phyloP scores from a whole-genome alignment of 1,140 invertebrate genomes.

The Hydropsyche tenuis region DNA sequence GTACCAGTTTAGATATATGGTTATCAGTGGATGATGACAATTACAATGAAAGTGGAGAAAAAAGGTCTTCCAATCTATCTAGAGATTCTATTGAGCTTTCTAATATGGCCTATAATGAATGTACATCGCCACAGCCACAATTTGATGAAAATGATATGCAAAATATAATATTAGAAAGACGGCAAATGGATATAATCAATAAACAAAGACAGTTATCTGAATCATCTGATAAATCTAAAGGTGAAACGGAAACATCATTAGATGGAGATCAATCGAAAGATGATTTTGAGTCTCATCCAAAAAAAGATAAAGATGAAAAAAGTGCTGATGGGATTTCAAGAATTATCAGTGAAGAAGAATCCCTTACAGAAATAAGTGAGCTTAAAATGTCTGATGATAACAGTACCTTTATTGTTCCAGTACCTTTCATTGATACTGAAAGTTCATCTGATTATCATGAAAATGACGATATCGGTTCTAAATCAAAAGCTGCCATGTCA shows the following conservation, averaged over 20 bases:
- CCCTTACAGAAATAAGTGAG: slow-evolving; percentile 68
- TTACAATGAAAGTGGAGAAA: slow-evolving; percentile 43
- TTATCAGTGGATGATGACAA: slow-evolving; percentile 54
- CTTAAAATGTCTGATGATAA: slow-evolving; percentile 63
- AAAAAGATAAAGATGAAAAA: slow-evolving; percentile 49
- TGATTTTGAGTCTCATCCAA: slow-evolving; percentile 21
- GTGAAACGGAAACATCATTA: slow-evolving; percentile 36
- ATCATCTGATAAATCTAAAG: slow-evolving; percentile 49
- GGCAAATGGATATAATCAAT: slow-evolving; percentile 65
- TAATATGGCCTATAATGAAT: slow-evolving; percentile 43
- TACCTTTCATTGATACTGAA: slow-evolving; percentile 61
- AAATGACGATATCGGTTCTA: slow-evolving; percentile 57
- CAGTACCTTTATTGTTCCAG: slow-evolving; percentile 56
- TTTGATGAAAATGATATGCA: slow-evolving; percentile 65
- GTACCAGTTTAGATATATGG: slow-evolving; percentile 60
- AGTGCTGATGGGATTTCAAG: slow-evolving; percentile 59
- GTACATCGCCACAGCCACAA: slow-evolving; percentile 41
- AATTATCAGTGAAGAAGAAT: slow-evolving; percentile 70
- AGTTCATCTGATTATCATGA: slow-evolving; percentile 59
- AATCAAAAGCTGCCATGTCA: slow-evolving; percentile 50
- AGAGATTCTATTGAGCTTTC: slow-evolving; percentile 32
- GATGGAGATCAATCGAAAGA: slow-evolving; percentile 33
- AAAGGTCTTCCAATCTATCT: slow-evolving; percentile 36
- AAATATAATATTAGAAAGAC: slow-evolving; percentile 66
- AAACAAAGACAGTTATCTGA: slow-evolving; percentile 56